phyloP scores from a whole-genome alignment of 1,140 invertebrate species.

The Dendroctonus ponderosae region DNA sequence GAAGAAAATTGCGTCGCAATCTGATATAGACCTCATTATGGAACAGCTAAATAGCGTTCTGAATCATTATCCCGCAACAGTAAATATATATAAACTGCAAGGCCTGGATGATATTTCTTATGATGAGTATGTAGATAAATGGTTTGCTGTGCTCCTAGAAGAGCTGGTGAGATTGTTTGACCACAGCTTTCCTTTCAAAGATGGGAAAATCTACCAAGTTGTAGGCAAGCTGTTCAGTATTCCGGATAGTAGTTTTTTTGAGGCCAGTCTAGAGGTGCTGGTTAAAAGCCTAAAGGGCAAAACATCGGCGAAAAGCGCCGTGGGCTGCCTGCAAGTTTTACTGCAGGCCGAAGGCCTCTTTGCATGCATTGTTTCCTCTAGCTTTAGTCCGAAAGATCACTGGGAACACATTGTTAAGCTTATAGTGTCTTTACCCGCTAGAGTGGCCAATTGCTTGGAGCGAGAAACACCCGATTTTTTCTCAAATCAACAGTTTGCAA shows the following conservation, averaged over 20 bases:
- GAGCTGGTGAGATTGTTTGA: slow-evolving; percentile 54
- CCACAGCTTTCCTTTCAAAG: slow-evolving; percentile 54
- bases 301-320: slow-evolving; percentile 39
- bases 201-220: slow-evolving; percentile 47
- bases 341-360: slow-evolving; percentile 59
- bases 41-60: slow-evolving; percentile 36
- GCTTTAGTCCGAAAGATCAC: slow-evolving; percentile 39
- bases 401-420: slow-evolving; percentile 62
- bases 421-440: slow-evolving; percentile 63
- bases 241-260: slow-evolving; percentile 55
- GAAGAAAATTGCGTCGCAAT: slow-evolving; percentile 50
- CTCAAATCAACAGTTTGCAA: slow-evolving; percentile 57
- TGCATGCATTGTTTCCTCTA: slow-evolving; percentile 50
- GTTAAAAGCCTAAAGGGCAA: slow-evolving; percentile 49
- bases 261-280: slow-evolving; percentile 55
- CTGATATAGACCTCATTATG: slow-evolving; percentile 48
- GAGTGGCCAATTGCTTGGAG: slow-evolving; percentile 65
- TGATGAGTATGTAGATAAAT: slow-evolving; percentile 47
- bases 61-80: slow-evolving; percentile 58
- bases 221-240: slow-evolving; percentile 54
- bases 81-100: slow-evolving; percentile 62
- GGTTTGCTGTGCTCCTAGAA: slow-evolving; percentile 53
- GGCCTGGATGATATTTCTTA: slow-evolving; percentile 52
- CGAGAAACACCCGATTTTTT: slow-evolving; percentile 59
- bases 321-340: slow-evolving; percentile 53